These are phyloP conservation scores for Scaptomyza caliginosa DNA, from an alignment of 2,888 invertebrate species.

Conservation along the genomic window DNA sequence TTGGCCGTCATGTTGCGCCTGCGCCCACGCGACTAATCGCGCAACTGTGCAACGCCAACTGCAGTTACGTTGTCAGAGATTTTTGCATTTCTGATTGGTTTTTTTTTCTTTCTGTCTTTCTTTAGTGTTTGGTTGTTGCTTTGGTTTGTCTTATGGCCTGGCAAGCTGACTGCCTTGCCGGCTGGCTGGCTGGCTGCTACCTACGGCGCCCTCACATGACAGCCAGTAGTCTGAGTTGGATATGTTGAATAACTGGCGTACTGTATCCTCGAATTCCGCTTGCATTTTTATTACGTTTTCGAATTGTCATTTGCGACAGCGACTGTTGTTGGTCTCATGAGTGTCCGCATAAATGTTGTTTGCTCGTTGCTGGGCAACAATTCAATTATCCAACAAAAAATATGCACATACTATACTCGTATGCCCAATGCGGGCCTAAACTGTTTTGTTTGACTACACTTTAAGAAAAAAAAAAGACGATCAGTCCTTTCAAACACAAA, in stretches of 20 bases:
- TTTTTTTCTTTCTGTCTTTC: slow-evolving; percentile 34
- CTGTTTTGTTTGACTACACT: slow-evolving; percentile 26
- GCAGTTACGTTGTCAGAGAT: slow-evolving; percentile 72
- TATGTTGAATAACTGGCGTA: slow-evolving; percentile 57
- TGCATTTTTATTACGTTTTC: slow-evolving; percentile 68
- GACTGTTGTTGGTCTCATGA: slow-evolving; percentile 68
- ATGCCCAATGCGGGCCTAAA: slow-evolving; percentile 56
- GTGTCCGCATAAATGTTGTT: slow-evolving; percentile 81
- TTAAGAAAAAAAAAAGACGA: background rate
- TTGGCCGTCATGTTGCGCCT: slow-evolving; percentile 77
- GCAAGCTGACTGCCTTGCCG: background rate
- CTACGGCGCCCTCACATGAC: slow-evolving; percentile 72
- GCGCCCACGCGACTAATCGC: slow-evolving; percentile 73
- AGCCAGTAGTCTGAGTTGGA: slow-evolving; percentile 58
- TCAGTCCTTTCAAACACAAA: background rate
- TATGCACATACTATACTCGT: slow-evolving; percentile 68
- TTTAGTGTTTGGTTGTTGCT: slow-evolving; percentile 6
- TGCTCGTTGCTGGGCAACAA: slow-evolving; percentile 77
- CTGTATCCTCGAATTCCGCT: slow-evolving; percentile 56
- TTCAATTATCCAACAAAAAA: slow-evolving; percentile 76
- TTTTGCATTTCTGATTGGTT: slow-evolving; percentile 66
- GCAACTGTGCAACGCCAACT: slow-evolving; percentile 74
- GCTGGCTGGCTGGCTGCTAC: slow-evolving; percentile 27
- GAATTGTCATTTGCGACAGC: slow-evolving; percentile 72
- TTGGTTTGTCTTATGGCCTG: slow-evolving; percentile 13